These are phyloP conservation scores for Whitmania pigra DNA, from an alignment of 1,140 invertebrate genomes.

Conservation along the genomic window DNA sequence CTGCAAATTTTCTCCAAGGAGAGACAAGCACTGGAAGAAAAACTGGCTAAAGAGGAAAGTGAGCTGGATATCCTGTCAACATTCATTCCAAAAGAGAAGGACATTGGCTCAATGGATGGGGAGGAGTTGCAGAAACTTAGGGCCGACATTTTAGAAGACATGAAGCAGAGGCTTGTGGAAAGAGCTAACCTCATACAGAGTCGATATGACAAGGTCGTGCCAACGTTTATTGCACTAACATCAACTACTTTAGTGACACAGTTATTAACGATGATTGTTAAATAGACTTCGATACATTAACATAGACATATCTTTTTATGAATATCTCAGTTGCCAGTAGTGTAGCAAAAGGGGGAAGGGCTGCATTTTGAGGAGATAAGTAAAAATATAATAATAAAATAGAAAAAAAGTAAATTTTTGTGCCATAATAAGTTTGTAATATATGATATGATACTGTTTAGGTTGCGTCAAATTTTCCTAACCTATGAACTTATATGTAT, in stretches of 20 bases:
- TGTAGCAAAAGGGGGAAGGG: too few species aligned
- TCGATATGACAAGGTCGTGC: slow-evolving; percentile 41
- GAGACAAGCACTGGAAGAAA: slow-evolving; percentile 36
- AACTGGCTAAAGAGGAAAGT: slow-evolving; percentile 39
- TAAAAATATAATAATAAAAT: too few species aligned
- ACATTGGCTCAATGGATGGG: slow-evolving; percentile 36
- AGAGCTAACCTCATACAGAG: slow-evolving; percentile 44
- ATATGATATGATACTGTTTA: too few species aligned
- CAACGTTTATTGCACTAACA: neutral
- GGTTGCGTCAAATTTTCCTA: too few species aligned
- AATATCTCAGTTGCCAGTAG: too few species aligned
- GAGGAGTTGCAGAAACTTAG: slow-evolving; percentile 37
- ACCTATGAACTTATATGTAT: too few species aligned
- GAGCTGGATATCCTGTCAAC: slow-evolving; percentile 44
- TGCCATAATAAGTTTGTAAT: too few species aligned
- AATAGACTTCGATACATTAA: neutral
- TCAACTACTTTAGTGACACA: neutral
- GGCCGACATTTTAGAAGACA: slow-evolving; percentile 39
- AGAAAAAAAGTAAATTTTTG: too few species aligned
- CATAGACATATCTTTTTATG: too few species aligned
- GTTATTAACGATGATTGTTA: neutral
- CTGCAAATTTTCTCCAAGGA: slow-evolving; percentile 30
- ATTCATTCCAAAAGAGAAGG: slow-evolving; percentile 40
- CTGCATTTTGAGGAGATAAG: too few species aligned
- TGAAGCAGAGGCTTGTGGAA: slow-evolving; percentile 42